These are phyloP conservation scores for Vesta saturnalis DNA, from an alignment of 2,888 invertebrate genomes.

Conservation along the genomic window DNA sequence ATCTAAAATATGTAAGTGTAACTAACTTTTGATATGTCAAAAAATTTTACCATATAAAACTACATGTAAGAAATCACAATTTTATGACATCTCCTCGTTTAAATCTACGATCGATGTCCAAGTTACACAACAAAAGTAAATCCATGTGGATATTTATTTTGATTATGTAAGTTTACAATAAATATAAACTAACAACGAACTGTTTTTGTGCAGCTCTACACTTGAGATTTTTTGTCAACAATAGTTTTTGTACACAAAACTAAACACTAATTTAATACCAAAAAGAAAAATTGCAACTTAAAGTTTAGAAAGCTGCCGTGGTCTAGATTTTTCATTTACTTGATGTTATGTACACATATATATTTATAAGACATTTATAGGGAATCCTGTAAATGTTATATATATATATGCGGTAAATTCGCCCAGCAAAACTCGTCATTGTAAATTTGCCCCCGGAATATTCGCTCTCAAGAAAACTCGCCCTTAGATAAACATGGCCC, in stretches of 20 bases:
- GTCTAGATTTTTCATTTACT: not conserved
- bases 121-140: not conserved
- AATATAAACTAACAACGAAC: too few species aligned
- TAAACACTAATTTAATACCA: not conserved
- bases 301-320: not conserved
- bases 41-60: not conserved
- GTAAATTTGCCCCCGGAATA: too few species aligned
- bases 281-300: not conserved
- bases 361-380: not conserved
- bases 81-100: not conserved
- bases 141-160: not conserved
- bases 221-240: too few species aligned
- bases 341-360: conserved; percentile 1
- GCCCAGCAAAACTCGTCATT: too few species aligned
- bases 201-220: too few species aligned
- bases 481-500: too few species aligned
- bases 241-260: too few species aligned
- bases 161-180: not conserved
- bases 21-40: conserved; percentile 1
- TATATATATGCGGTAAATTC: too few species aligned
- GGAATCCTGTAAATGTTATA: not conserved
- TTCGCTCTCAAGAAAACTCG: too few species aligned
- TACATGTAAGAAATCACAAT: conserved; percentile 11
- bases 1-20: not conserved
- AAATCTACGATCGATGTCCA: not conserved